Conservation (phyloP, 2,797 vertebrate species). For the Heteromormyrus szaboi region DNA sequence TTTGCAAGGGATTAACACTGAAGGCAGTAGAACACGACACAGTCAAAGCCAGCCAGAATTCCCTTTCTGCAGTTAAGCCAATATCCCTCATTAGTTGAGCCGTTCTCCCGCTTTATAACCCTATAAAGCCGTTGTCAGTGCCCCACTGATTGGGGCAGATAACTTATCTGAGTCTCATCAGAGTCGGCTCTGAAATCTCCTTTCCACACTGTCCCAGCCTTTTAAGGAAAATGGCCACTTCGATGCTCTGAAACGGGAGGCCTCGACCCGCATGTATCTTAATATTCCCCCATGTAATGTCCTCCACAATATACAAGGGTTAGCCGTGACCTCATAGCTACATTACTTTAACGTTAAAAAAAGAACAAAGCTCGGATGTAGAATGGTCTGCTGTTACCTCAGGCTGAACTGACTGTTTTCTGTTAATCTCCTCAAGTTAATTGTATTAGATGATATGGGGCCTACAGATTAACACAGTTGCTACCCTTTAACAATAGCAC, state of each 20-base stretch:
- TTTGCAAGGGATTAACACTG: slow-evolving; percentile 20
- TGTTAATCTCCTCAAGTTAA: not conserved
- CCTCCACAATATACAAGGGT: not conserved
- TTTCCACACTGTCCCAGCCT: slow-evolving; percentile 35
- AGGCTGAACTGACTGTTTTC: not conserved
- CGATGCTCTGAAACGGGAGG: slow-evolving; percentile 1
- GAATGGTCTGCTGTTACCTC: not conserved
- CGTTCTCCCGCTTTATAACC: not conserved
- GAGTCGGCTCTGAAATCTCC: slow-evolving; percentile 33
- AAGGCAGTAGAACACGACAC: slow-evolving; percentile 16
- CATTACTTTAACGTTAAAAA: not conserved
- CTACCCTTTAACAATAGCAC: not conserved
- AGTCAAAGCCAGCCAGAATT: not conserved
- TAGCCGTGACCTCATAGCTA: slow-evolving; percentile 35
- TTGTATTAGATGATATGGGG: not conserved
- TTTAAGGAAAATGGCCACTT: slow-evolving; percentile 50
- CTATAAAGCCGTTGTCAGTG: slow-evolving; percentile 11
- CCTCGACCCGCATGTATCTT: not conserved
- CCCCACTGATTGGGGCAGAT: not conserved
- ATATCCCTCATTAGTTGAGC: slow-evolving; percentile 7
- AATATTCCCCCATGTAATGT: not conserved
- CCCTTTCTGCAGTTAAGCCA: not conserved
- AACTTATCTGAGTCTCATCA: slow-evolving; percentile 1
- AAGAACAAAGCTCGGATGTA: not conserved
- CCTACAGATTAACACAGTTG: not conserved